Base-by-base conservation (phyloP, 2,797 vertebrate genomes). In the Parauchenoglanis punctatus region DNA sequence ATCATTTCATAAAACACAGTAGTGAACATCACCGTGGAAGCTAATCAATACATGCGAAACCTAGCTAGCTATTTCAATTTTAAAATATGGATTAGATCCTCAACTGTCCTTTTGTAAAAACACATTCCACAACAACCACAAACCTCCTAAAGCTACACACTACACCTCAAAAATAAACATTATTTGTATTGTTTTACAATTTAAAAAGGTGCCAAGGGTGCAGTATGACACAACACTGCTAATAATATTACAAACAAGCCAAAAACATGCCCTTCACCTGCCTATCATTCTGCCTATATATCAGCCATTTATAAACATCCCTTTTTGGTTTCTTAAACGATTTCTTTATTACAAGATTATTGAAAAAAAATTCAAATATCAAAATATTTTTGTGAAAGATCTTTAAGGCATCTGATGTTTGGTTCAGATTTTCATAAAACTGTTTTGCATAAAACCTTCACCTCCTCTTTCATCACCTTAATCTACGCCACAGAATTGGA, bases 361-460 rank as follows among this genome's bases (percentile, higher is more conserved):
- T 8, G 23, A 52, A 12, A 76, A 76, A 76, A 49, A 7, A 61
- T 7, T n/a, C 7, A 49, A 65, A n/a, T 7, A 63, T 44, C 12
- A 44, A 44, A 61, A 61, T 6, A 8, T 28, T 73, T 7, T 56
- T 7, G 35, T 81, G 78, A 81, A 81, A 81, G 63, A 46, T 81
- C 56, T 1, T 13, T 61, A 61, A 81, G 35, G 78, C 35, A 17
- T 46, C 56, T n/a, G 35, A 15, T 35, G 8, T 35, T 77, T 80
- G 49, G 49, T 58, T 58, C 35, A 12, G 54, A 35, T 40, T 18
- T 35, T 12, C 75, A 77, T 52, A 52, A 78, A 52, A 77, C 75
- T 6, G 31, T n/a, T 65, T 65, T 44, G 80, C 59, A 63, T 82
- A 46, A n/a, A 63, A 65, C 12, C 25, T 81, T 81, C 58, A 76